Base-by-base conservation (phyloP, 1,140 invertebrate genomes). In the Dufourea novaeangliae region DNA sequence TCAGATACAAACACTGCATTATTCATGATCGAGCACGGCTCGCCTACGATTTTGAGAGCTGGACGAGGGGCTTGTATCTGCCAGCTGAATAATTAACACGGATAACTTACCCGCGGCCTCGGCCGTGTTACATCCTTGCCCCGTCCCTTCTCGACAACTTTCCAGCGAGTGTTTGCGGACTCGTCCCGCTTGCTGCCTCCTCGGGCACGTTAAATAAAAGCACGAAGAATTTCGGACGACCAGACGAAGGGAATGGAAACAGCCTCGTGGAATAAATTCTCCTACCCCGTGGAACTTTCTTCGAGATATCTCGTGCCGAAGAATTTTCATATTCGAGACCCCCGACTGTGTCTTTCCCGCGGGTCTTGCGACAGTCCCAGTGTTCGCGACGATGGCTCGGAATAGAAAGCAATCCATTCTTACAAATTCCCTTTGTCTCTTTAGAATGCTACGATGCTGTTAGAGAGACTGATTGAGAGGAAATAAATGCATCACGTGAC, bases 1-100 rank as follows among this genome's bases (percentile, higher is more conserved):
- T 50, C 46, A 50, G 46, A 50, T 50, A n/a, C 46, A 50, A 50
- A 50, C 46, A 50, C 20, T 50, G 46, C 46, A 50, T 50, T 50
- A 50, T 50, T 50, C 46, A 50, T n/a, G 46, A 50, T 8, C 46
- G 44, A 4, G 20, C 20, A 4, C 6, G 17, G 17, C 46, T n/a
- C 46, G 46, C n/a, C 46, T n/a, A 8, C 46, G 46, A 50, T 50
- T 50, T 50, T n/a, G 20, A 50, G 46, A n/a, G 46, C 3, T n/a
- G 46, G 46, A 50, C 46, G 20, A 50, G 20, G 46, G 34, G 46
- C 46, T 50, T n/a, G 46, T 50, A 50, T n/a, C 46, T 50, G 17
- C 46, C 46, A 8, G 46, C 46, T 50, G 46, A 50, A 50, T 50
- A 50, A 50, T 50, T 50, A 50, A 50, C 46, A 50, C 46, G 46